Evolutionary conservation across 2,797 vertebrate genomes (phyloP).

Genomic region (Tragelaphus oryx): DNA sequence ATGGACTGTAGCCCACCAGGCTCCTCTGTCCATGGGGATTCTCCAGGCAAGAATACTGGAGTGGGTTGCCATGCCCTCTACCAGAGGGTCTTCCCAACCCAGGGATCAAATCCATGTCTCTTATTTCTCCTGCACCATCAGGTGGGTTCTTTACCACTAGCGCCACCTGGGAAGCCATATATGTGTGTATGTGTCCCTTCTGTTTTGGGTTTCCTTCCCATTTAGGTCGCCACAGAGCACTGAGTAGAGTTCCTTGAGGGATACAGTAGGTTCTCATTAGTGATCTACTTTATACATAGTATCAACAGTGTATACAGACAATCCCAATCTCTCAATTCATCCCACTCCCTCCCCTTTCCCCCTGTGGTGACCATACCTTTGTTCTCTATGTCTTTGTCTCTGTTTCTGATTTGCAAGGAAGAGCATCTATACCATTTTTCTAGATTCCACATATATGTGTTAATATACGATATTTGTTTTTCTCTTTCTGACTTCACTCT

Average conservation of each 20-base stretch:
- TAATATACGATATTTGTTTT: too few relatives aligned
- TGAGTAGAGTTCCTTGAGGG: neutral
- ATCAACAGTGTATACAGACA: neutral
- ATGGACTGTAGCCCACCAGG: too few relatives aligned
- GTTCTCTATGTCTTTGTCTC: neutral
- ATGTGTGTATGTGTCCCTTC: neutral
- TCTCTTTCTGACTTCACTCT: too few relatives aligned
- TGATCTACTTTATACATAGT: neutral
- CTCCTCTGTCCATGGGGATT: too few relatives aligned
- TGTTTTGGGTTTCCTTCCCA: neutral
- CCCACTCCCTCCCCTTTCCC: neutral
- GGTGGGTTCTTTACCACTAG: neutral
- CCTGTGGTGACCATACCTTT: rapidly evolving
- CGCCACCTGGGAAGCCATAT: neutral
- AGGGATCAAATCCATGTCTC: neutral
- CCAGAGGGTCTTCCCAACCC: neutral
- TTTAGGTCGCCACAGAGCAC: neutral
- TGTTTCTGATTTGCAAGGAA: neutral
- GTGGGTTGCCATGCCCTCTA: neutral
- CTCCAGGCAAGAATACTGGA: neutral
- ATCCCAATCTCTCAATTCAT: neutral
- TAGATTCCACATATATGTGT: neutral
- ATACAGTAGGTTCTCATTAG: neutral
- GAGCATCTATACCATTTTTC: neutral
- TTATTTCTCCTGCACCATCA: neutral